Conservation (phyloP, 1,140 invertebrate species). For the Charaxes varanes region DNA sequence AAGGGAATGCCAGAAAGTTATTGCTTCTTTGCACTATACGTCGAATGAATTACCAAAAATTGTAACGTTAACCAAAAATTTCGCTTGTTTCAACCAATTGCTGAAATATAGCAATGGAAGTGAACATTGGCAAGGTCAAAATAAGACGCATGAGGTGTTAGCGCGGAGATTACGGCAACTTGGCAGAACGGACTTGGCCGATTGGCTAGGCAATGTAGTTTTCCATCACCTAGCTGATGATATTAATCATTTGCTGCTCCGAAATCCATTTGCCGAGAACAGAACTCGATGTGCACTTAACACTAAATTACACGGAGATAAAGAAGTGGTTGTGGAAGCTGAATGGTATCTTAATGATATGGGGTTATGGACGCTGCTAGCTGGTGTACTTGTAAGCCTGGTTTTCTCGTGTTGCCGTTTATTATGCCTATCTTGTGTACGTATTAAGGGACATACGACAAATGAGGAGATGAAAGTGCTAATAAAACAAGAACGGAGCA, state of each 20-base stretch:
- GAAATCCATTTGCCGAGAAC: slow-evolving; percentile 28
- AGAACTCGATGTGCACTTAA: slow-evolving; percentile 19
- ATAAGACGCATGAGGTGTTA: slow-evolving; percentile 73
- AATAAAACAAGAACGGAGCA: slow-evolving; percentile 5
- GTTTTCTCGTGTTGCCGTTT: slow-evolving; percentile 26
- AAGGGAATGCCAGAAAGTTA: slow-evolving; percentile 73
- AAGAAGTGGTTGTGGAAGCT: slow-evolving; percentile 20
- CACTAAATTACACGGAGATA: slow-evolving; percentile 27
- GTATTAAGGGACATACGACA: slow-evolving; percentile 8
- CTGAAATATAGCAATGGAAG: slow-evolving; percentile 74
- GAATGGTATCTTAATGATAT: slow-evolving; percentile 35
- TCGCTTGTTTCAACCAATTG: slow-evolving; percentile 73
- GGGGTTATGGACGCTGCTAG: slow-evolving; percentile 28
- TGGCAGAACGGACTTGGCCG: slow-evolving; percentile 72
- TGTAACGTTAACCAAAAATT: slow-evolving; percentile 60
- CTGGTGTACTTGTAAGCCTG: slow-evolving; percentile 21
- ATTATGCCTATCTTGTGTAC: slow-evolving; percentile 21
- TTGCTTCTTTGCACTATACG: slow-evolving; percentile 74
- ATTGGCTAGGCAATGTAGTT: slow-evolving; percentile 76
- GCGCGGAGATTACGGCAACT: slow-evolving; percentile 74
- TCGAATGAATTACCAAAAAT: slow-evolving; percentile 67
- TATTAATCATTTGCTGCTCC: slow-evolving; percentile 59
- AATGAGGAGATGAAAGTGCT: slow-evolving; percentile 17
- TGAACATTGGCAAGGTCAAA: slow-evolving; percentile 62
- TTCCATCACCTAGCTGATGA: slow-evolving; percentile 75